Base-by-base conservation (phyloP, 2,888 invertebrate genomes). In the Lasioglossum pauxillum region DNA sequence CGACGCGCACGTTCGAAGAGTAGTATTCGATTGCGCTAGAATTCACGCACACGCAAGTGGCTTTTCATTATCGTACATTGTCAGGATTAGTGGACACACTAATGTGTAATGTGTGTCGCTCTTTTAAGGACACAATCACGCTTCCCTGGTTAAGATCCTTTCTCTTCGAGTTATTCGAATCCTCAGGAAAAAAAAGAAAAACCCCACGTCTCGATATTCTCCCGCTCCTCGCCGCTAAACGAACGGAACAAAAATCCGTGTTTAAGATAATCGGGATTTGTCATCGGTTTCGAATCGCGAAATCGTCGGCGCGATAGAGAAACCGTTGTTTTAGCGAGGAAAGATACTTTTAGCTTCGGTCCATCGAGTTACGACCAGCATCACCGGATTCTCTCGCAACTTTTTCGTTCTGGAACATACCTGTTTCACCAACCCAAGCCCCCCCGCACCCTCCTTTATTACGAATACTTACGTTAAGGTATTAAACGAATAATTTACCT, bases 51-150 rank as follows among this genome's bases (percentile, higher is more conserved):
- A 67, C 38, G 57, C 85, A 83, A 91, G 90, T 90, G 90, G 90
- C 90, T 90, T 87, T 83, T 90, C 90, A 91, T 90, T 85, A 81
- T 91, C 85, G 84, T 85, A 75, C 73, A 80, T 88, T 90, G 80
- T 90, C 87, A 75, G 23, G 41, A 75, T 12, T 75, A 49, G 38
- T 27, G 76, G 53, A 19, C 67, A 23, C 67, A 35, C 27, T n/a
- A n/a, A n/a, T n/a, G n/a, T n/a, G n/a, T n/a, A n/a, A n/a, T n/a
- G n/a, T n/a, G n/a, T n/a, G 49, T 69, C n/a, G 38, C 71, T 49
- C 75, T 82, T 71, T 64, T 38, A n/a, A n/a, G 35, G 38, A 71
- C 35, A 71, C 41, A n/a, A 41, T 14, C 19, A 19, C n/a, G 7
- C 71, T n/a, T 41, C 2, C 71, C 41, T 19, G n/a, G 12, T 41